Evolutionary conservation across 2,888 invertebrate species (phyloP), one percentile per base, ranked within the genome.

Genomic region (Cremastinae sp.): DNA sequence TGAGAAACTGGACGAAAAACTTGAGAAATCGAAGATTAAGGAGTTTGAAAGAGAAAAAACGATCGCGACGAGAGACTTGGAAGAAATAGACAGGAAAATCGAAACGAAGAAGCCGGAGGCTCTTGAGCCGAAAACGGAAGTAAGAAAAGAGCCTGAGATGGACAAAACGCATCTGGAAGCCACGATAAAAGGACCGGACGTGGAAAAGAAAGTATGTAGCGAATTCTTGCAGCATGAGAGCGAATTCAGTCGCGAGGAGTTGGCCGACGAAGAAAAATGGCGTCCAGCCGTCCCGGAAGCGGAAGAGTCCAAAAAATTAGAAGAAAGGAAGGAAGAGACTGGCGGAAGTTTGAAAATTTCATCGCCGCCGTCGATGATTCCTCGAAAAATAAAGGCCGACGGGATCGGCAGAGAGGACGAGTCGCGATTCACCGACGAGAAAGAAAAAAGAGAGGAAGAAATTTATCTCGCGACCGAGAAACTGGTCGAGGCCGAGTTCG

Each of bases 301-400:
- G 1, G 22, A 7, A 12, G 36, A 43, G n/a, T 0, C 7, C 7
- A 59, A 61, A 22, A 61, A 66, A 36, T 14, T 8, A 28, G 43
- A 56, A 5, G 56, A 36, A 8, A 12, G 38, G 16, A 20, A 20
- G 9, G 12, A 14, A 14, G 68, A 49, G 53, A 34, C 16, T 14
- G 3, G 14, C 28, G 4, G 14, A 53, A 28, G 16, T 20, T 8
- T 0, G 14, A 12, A 34, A 69, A 20, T 34, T n/a, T 14, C 18
- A n/a, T 3, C 45, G 12, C 14, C 22, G 5, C 7, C 72, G 14
- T 75, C 78, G 9, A 72, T 75, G 72, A 79, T 77, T 18, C 76
- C 80, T 8, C 72, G 78, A 2, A 77, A 80, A 54, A 73, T 73
- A 9, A 78, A 75, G n/a, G 47, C 69, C 1, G 79, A 79, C 53